Evolutionary conservation across 2,113 vertebrate species (phyloP).

Genomic region (Atractosteus spatula): DNA sequence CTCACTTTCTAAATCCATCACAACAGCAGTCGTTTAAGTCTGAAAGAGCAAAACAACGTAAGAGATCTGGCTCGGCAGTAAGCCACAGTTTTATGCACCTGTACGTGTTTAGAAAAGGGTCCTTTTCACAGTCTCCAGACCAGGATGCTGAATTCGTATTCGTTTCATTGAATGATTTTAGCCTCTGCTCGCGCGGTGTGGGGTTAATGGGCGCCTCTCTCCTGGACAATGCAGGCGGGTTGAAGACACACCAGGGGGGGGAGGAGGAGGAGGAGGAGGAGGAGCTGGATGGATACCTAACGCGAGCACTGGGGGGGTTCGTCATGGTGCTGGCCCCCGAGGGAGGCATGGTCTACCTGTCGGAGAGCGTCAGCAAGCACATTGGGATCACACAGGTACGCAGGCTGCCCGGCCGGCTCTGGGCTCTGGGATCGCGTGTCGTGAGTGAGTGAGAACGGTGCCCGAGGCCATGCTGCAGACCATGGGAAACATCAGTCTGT

Average conservation of each 20-base stretch:
- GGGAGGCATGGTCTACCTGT: conserved; percentile 84
- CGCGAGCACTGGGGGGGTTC: conserved; percentile 78
- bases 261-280: conserved; percentile 46
- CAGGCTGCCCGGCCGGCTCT: neutral
- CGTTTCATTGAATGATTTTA: neutral
- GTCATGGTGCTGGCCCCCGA: conserved; percentile 79
- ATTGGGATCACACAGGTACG: conserved; percentile 81
- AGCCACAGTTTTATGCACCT: no score
- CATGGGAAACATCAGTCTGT: no score
- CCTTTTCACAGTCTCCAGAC: no score
- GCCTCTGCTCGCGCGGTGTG: neutral
- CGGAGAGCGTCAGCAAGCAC: conserved; percentile 80
- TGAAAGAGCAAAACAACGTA: no score
- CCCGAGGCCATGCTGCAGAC: no score
- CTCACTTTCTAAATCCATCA: no score
- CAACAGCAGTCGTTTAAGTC: no score
- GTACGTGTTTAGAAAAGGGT: neutral
- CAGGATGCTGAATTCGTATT: neutral
- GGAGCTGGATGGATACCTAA: conserved; percentile 69
- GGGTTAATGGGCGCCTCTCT: no score
- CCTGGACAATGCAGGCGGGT: neutral
- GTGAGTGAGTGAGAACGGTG: neutral
- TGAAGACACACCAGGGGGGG: neutral
- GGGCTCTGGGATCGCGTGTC: neutral
- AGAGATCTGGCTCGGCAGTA: no score